Conservation (phyloP, 2,113 vertebrate genomes). For the Podiceps cristatus region DNA sequence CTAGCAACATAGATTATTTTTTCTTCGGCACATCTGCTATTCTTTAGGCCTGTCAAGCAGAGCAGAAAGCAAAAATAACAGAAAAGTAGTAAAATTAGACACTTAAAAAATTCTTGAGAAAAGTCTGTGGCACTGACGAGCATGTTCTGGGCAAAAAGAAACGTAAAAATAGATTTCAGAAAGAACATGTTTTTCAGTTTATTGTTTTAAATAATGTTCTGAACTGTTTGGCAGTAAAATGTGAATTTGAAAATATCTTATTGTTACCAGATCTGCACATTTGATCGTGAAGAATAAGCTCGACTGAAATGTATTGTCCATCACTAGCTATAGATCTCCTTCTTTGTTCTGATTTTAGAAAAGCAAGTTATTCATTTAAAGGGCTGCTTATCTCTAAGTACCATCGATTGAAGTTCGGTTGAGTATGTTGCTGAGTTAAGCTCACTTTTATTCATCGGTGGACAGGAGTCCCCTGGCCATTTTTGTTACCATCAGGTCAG, state of each 20-base stretch:
- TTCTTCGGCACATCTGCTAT: background rate
- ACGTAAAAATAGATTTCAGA: slow-evolving; percentile 15
- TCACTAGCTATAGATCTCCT: background rate
- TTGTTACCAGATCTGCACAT: background rate
- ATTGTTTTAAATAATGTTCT: slow-evolving; percentile 1
- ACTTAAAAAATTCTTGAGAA: background rate
- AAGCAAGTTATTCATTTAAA: background rate
- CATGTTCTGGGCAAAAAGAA: background rate
- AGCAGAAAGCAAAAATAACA: slow-evolving; percentile 9
- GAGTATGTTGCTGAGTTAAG: background rate
- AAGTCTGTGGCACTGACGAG: background rate
- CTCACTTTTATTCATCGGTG: background rate
- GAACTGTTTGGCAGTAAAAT: background rate
- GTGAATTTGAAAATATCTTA: background rate
- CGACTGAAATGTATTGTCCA: background rate
- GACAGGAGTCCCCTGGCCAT: background rate
- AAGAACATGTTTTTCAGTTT: background rate
- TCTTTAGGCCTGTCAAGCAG: background rate
- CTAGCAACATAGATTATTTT: background rate
- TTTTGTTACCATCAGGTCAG: background rate
- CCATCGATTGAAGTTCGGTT: background rate
- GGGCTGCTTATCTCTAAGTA: background rate
- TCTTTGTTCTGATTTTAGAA: background rate
- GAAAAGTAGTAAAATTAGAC: background rate
- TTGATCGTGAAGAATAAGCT: background rate